Evolutionary conservation across 2,888 invertebrate genomes (phyloP).

Genomic region (Hemicrepidius hirtus): DNA sequence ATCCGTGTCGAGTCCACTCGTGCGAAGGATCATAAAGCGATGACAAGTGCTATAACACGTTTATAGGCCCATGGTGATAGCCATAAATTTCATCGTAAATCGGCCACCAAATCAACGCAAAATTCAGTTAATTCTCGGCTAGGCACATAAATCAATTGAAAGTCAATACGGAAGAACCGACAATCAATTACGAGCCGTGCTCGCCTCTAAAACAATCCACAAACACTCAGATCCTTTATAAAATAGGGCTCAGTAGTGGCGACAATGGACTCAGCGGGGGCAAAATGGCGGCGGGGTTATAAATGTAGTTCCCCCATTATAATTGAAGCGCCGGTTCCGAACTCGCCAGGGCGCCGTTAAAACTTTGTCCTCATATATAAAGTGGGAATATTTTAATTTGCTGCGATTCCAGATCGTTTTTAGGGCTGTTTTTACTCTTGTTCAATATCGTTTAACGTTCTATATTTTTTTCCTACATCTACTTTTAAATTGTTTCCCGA

Average conservation of each 20-base stretch:
- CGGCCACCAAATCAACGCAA: slow-evolving; percentile 50
- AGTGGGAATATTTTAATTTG: slow-evolving; percentile 47
- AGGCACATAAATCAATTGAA: slow-evolving; percentile 50
- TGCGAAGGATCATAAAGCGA: slow-evolving; percentile 30
- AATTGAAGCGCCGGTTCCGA: slow-evolving; percentile 51
- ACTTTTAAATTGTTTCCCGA: too few species aligned
- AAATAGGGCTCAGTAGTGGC: slow-evolving; percentile 49
- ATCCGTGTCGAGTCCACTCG: slow-evolving; percentile 22
- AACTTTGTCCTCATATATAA: slow-evolving; percentile 49
- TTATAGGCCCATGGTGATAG: slow-evolving; percentile 32
- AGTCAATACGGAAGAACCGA: slow-evolving; percentile 53
- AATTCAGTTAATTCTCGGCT: slow-evolving; percentile 48
- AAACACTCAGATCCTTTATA: slow-evolving; percentile 50
- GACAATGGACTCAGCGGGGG: slow-evolving; percentile 54
- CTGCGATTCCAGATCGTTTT: slow-evolving; percentile 27
- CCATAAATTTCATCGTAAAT: slow-evolving; percentile 50
- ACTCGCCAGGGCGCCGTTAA: slow-evolving; percentile 52
- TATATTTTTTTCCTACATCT: too few species aligned
- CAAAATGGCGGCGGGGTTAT: slow-evolving; percentile 54
- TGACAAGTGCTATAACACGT: slow-evolving; percentile 47
- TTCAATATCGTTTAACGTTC: neutral
- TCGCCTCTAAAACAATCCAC: slow-evolving; percentile 52
- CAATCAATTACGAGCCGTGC: slow-evolving; percentile 51
- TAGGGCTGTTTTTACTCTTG: slow-evolving; percentile 1
- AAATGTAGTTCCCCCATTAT: slow-evolving; percentile 52